Base-by-base conservation (phyloP, 2,888 invertebrate species). In the Amiota mariae region DNA sequence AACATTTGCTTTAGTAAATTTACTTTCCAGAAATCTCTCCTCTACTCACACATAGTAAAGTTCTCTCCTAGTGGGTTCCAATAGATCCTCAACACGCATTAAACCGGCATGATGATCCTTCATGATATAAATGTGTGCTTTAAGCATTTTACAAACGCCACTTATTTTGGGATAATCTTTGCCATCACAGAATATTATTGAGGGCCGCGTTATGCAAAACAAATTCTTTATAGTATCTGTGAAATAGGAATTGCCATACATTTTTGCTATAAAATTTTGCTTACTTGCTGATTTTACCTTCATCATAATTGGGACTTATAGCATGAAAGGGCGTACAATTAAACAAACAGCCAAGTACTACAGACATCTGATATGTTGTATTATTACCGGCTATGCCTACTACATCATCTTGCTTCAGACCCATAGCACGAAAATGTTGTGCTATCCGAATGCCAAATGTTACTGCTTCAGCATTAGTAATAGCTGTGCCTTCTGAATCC, bases 121-220 rank as follows among this genome's bases (percentile, higher is more conserved):
- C 49, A 89, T 70, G 0, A 84, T 87, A 54, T 81, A 88, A 3
- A 88, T 82, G 48, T 81, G 77, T 0, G 84, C 79, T 71, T 85
- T 84, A 0, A 86, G 76, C 72, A 84, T 83, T 78, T 83, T 84
- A n/a, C 82, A 80, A 11, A 87, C 78, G 61, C 82, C 78, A n/a
- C n/a, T n/a, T 10, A 89, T 66, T 12, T 82, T 77, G 1, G 79
- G 75, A 70, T 87, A 89, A 72, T 82, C 76, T 0, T 73, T 73
- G 2, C 85, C 87, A 79, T 89, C 89, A 73, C 89, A 90, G 70
- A 90, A 89, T 56, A 90, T 87, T 8, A 90, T 54, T 15, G 86
- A 85, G 0, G 90, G 90, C 11, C 86, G 85, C 2, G 89, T 88
- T 59, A 84, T 83, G 64, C 81, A 82, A 63, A 88, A 88, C 48